Base-by-base conservation (phyloP, 2,113 vertebrate genomes). In the Halichoeres trimaculatus region DNA sequence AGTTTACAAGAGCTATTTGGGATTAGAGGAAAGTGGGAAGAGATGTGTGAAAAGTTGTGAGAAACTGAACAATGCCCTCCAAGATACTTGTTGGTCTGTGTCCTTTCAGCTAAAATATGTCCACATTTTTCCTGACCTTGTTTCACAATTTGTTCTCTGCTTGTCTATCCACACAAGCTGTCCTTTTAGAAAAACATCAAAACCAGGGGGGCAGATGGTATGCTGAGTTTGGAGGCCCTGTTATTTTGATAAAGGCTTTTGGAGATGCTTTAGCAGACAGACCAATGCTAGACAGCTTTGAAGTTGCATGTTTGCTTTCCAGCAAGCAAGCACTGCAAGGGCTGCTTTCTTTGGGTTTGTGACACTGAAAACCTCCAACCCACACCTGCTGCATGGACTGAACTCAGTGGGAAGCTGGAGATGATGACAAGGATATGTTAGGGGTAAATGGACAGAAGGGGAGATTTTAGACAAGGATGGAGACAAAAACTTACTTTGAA, bases 131-230 rank as follows among this genome's bases (percentile, higher is more conserved):
- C 48, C 56, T 78, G 51, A 40, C 54, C 57, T 14, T 3, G 40
- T 76, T 88, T 68, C 70, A 82, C 81, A 87, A 85, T 88, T 76
- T 82, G 76, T 55, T 50, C 70, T 8, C 43, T 8, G 0, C 72
- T 62, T 19, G 70, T 82, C 41, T 65, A 69, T 78, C 72, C 70
- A 36, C 77, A 74, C 78, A 76, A 30, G 77, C 79, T 75, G 86
- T 78, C 61, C 80, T 77, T 84, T 4, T 84, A 71, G 81, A 83
- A 91, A 86, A 85, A 90, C n/a, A n/a, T n/a, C n/a, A 70, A 68
- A 72, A 30, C 3, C 30, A 80, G 76, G 81, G 81, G 73, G 68
- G 9, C 13, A 22, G 70, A 51, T 16, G 43, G 5, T 79, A 22
- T 35, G 72, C 74, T 85, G 81, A 4, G 64, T 83, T 77, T 55